phyloP scores from a whole-genome alignment of 2,113 vertebrate genomes.

The Sorex araneus region DNA sequence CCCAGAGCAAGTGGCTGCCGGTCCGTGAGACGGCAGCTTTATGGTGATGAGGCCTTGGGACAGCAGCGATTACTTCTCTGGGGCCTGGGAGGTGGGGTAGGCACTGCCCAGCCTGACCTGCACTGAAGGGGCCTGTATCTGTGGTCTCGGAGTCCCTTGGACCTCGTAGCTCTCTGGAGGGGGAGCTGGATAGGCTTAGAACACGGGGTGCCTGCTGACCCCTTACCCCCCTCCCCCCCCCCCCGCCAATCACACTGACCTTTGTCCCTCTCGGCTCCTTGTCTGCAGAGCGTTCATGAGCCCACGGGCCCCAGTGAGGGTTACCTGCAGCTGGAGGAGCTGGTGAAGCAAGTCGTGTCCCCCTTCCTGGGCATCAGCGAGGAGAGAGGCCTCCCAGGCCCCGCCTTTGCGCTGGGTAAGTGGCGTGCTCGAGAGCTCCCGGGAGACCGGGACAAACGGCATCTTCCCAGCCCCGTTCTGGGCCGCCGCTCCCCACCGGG shows the following conservation, averaged over 20 bases:
- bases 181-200: not conserved
- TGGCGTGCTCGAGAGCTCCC: not conserved
- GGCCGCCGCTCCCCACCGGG: not conserved
- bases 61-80: too few species aligned
- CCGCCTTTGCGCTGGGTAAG: constrained; percentile 88
- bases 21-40: too few species aligned
- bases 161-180: too few species aligned
- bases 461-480: fast-evolving
- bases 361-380: constrained; percentile 93
- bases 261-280: constrained; percentile 65
- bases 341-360: constrained; percentile 94
- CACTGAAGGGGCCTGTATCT: too few species aligned
- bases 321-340: constrained; percentile 93
- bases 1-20: too few species aligned
- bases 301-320: constrained; percentile 90
- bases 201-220: not conserved
- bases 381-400: constrained; percentile 85
- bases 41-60: fast-evolving
- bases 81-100: not conserved
- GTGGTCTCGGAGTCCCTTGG: too few species aligned
- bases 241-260: constrained; percentile 1
- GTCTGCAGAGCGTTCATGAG: constrained; percentile 94
- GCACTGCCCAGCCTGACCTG: fast-evolving
- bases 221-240: too few species aligned
- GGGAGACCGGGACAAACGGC: fast-evolving